Conservation (phyloP, 2,797 vertebrate genomes). For the Craterocephalus amniculus region DNA sequence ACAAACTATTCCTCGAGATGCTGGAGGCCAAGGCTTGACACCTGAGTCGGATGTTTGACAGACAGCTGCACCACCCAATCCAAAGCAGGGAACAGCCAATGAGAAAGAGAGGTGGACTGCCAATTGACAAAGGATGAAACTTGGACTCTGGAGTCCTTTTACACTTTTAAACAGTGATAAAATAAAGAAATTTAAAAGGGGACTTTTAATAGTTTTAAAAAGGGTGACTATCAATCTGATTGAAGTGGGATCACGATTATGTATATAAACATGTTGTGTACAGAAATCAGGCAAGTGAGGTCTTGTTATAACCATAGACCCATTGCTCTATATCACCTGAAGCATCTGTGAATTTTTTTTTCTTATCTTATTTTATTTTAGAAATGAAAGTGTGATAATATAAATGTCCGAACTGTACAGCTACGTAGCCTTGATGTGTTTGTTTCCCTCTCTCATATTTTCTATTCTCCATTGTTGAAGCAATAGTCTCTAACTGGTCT, state of each 20-base stretch:
- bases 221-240: slow-evolving; percentile 62
- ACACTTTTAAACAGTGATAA: slow-evolving; percentile 58
- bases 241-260: slow-evolving; percentile 66
- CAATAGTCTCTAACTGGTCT: slow-evolving; percentile 76
- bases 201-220: slow-evolving; percentile 60
- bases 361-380: slow-evolving; percentile 74
- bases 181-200: slow-evolving; percentile 25
- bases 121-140: slow-evolving; percentile 72
- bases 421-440: slow-evolving; percentile 50
- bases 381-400: slow-evolving; percentile 65
- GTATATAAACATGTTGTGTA: slow-evolving; percentile 80
- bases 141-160: slow-evolving; percentile 56
- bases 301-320: slow-evolving; percentile 76
- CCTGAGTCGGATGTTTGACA: slow-evolving; percentile 84
- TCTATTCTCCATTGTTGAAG: slow-evolving; percentile 69
- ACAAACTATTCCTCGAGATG: slow-evolving; percentile 99
- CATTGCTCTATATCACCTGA: slow-evolving; percentile 75
- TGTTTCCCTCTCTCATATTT: slow-evolving; percentile 64
- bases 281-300: slow-evolving; percentile 73
- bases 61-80: slow-evolving; percentile 77
- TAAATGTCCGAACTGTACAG: slow-evolving; percentile 70
- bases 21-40: slow-evolving; percentile 94
- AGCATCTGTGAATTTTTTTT: slow-evolving; percentile 75
- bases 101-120: slow-evolving; percentile 54
- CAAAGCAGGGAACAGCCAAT: slow-evolving; percentile 81